phyloP scores from a whole-genome alignment of 2,888 invertebrate genomes.

The Anagyrus pseudococci region DNA sequence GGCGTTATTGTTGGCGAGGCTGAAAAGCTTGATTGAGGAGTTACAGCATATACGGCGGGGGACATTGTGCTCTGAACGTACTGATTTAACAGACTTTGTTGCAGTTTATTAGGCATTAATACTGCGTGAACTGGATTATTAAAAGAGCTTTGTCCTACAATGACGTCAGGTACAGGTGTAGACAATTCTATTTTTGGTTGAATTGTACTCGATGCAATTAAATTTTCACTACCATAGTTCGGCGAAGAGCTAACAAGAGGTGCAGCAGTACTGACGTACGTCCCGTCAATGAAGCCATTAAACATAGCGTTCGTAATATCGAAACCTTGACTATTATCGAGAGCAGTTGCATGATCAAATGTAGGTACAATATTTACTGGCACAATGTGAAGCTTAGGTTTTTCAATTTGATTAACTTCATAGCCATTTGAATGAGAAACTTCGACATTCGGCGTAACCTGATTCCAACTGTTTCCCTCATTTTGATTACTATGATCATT shows the following conservation, averaged over 20 bases:
- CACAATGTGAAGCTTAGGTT: slow-evolving; percentile 54
- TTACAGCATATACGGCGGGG: slow-evolving; percentile 37
- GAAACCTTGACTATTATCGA: slow-evolving; percentile 63
- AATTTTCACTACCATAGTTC: slow-evolving; percentile 23
- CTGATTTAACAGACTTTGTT: slow-evolving; percentile 28
- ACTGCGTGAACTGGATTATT: slow-evolving; percentile 52
- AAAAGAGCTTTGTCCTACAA: slow-evolving; percentile 54
- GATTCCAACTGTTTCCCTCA: slow-evolving; percentile 49
- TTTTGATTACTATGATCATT: slow-evolving; percentile 27
- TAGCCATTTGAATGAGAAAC: slow-evolving; percentile 51
- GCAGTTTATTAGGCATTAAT: slow-evolving; percentile 41
- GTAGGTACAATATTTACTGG: slow-evolving; percentile 54
- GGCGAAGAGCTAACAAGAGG: slow-evolving; percentile 47
- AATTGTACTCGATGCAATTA: slow-evolving; percentile 33
- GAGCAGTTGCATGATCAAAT: slow-evolving; percentile 62
- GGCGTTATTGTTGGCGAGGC: slow-evolving; percentile 39
- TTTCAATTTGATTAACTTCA: slow-evolving; percentile 53
- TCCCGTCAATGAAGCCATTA: slow-evolving; percentile 48
- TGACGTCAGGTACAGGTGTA: slow-evolving; percentile 51
- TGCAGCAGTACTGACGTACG: slow-evolving; percentile 47
- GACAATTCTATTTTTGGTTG: slow-evolving; percentile 44
- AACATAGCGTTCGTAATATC: slow-evolving; percentile 62
- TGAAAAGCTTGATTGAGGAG: slow-evolving; percentile 42
- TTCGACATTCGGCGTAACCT: slow-evolving; percentile 51
- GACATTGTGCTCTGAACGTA: slow-evolving; percentile 33